Percentiles rank a stretch among this genome's conserved stretches.
These are phyloP conservation scores for Amblyopsis hoosieri DNA, from an alignment of 2,797 vertebrate genomes.

Conservation along the genomic window DNA sequence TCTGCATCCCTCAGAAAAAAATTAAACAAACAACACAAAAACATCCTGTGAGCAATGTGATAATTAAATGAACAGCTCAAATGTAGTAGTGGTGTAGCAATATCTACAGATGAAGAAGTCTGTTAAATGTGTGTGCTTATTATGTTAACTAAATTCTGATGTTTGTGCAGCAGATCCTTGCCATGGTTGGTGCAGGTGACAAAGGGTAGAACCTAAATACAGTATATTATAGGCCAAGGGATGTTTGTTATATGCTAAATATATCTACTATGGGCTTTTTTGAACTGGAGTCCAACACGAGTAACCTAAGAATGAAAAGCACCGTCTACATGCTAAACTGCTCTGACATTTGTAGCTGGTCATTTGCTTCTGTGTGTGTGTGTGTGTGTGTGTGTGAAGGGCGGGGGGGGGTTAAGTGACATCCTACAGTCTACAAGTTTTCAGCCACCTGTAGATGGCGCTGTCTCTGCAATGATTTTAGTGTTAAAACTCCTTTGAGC, in stretches of 20 bases:
- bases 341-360: no score
- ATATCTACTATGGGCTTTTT: no score
- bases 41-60: constrained; percentile 24
- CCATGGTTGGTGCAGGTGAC: constrained; percentile 57
- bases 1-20: constrained; percentile 2
- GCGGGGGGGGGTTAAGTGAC: no score
- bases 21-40: constrained; percentile 6
- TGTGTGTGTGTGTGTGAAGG: no score
- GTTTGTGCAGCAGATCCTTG: constrained; percentile 58
- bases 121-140: constrained; percentile 79
- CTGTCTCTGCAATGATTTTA: no score
- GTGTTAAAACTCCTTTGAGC: no score
- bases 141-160: constrained; percentile 73
- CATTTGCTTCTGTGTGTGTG: no score
- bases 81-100: constrained; percentile 40
- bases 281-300: no score
- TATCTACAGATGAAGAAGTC: constrained; percentile 65
- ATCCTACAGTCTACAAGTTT: no score
- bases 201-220: constrained; percentile 27
- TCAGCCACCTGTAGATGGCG: no score
- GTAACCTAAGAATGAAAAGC: no score
- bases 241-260: not conserved
- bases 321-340: no score
- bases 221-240: constrained; percentile 27
- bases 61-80: constrained; percentile 27